These are phyloP conservation scores for Heterotis niloticus DNA, from an alignment of 2,113 vertebrate species.

Conservation along the genomic window DNA sequence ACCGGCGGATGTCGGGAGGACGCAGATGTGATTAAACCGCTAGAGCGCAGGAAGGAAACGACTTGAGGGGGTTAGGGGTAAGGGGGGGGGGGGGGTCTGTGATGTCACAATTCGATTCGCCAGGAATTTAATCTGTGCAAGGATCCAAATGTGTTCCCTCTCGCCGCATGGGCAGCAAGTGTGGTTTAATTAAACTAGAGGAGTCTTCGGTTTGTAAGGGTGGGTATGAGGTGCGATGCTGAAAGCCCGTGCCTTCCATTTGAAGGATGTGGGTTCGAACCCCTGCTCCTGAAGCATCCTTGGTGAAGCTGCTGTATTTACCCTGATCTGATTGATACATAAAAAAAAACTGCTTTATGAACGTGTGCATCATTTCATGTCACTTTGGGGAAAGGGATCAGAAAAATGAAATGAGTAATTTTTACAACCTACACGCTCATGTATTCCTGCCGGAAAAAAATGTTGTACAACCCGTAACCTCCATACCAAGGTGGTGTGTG, in stretches of 20 bases:
- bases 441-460: no score
- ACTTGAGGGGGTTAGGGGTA: neutral
- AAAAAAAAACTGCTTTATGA: no score
- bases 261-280: slow-evolving; percentile 41
- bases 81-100: neutral
- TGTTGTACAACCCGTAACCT: no score
- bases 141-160: slow-evolving; percentile 6
- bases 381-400: no score
- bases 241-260: slow-evolving; percentile 53
- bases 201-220: slow-evolving; percentile 44
- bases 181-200: neutral
- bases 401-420: no score
- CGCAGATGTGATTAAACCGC: slow-evolving; percentile 2
- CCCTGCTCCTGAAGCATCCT: slow-evolving; percentile 21
- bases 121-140: slow-evolving; percentile 11
- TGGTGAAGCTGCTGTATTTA: neutral
- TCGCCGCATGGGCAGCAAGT: neutral
- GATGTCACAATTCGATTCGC: neutral
- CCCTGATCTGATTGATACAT: no score
- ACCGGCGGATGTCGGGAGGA: slow-evolving; percentile 1
- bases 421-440: no score
- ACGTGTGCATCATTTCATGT: no score
- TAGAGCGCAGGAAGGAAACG: slow-evolving; percentile 1
- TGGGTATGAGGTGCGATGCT: slow-evolving; percentile 65
- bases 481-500: neutral